phyloP scores from a whole-genome alignment of 2,888 invertebrate genomes.

The Capitulum mitella region DNA sequence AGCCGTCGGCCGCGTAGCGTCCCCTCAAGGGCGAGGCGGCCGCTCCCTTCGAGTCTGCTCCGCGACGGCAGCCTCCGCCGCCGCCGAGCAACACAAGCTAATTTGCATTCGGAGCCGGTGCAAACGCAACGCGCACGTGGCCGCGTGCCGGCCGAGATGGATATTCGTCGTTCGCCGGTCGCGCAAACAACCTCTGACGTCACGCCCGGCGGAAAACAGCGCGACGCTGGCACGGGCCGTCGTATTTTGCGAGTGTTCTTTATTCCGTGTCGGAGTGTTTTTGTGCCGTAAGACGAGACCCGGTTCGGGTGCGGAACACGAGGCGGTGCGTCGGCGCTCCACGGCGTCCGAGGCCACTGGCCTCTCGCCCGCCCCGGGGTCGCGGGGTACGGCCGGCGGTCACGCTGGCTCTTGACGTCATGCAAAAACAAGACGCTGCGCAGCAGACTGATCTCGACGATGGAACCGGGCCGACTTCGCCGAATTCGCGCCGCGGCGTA shows the following conservation, averaged over 20 bases:
- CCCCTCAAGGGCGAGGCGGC: background rate
- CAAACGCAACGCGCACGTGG: background rate
- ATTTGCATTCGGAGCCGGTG: background rate
- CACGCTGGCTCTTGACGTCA: background rate
- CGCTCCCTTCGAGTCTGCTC: background rate
- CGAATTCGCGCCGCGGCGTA: background rate
- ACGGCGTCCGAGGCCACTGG: no score
- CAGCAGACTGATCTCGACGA: background rate
- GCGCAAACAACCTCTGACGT: no score
- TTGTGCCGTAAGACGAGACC: no score
- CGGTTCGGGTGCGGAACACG: no score
- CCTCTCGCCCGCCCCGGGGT: no score
- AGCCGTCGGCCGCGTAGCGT: background rate
- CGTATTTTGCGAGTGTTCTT: no score
- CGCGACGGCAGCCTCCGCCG: background rate
- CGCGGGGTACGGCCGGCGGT: no score
- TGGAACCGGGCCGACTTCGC: background rate
- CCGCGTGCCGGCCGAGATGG: background rate
- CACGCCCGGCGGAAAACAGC: no score
- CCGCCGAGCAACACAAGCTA: background rate
- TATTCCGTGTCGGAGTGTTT: no score
- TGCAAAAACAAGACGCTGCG: background rate
- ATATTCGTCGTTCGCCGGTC: no score
- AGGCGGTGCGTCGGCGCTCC: no score
- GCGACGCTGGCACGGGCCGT: no score